Evolutionary conservation across 2,113 vertebrate species (phyloP).

Genomic region (Sebastes schlegelii): DNA sequence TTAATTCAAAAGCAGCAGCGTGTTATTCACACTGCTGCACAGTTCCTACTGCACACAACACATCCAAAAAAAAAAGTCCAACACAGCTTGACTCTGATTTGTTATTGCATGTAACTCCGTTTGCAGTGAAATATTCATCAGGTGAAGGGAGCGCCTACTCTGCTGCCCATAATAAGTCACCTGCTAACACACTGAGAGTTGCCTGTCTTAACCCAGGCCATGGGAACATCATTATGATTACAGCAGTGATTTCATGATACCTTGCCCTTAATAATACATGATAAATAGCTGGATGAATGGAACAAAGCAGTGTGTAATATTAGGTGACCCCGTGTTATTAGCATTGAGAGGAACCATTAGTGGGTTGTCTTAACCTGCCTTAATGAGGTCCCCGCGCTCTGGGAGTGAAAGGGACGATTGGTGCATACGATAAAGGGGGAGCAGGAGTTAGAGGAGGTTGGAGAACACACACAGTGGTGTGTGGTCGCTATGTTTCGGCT

Average conservation of each 20-base stretch:
- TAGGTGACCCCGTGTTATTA: slow-evolving; percentile 81
- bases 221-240: slow-evolving; percentile 70
- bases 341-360: slow-evolving; percentile 82
- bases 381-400: slow-evolving; percentile 82
- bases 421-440: slow-evolving; percentile 63
- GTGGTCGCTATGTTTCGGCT: slow-evolving; percentile 31
- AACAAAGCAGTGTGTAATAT: slow-evolving; percentile 81
- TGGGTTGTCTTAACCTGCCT: slow-evolving; percentile 80
- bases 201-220: slow-evolving; percentile 65
- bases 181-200: slow-evolving; percentile 57
- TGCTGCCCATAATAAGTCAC: slow-evolving; percentile 63
- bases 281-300: slow-evolving; percentile 77
- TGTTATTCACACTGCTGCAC: not conserved
- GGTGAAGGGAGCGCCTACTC: slow-evolving; percentile 29
- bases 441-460: slow-evolving; percentile 9
- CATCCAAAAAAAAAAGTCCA: slow-evolving; percentile 15
- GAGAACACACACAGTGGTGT: slow-evolving; percentile 36
- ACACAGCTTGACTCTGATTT: slow-evolving; percentile 62
- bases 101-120: slow-evolving; percentile 47
- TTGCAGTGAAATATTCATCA: slow-evolving; percentile 62
- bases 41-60: not conserved
- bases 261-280: slow-evolving; percentile 75
- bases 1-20: slow-evolving; percentile 17
- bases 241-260: slow-evolving; percentile 67
- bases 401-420: slow-evolving; percentile 69